Evolutionary conservation across 2,113 vertebrate genomes (phyloP).

Genomic region (Gobius niger): DNA sequence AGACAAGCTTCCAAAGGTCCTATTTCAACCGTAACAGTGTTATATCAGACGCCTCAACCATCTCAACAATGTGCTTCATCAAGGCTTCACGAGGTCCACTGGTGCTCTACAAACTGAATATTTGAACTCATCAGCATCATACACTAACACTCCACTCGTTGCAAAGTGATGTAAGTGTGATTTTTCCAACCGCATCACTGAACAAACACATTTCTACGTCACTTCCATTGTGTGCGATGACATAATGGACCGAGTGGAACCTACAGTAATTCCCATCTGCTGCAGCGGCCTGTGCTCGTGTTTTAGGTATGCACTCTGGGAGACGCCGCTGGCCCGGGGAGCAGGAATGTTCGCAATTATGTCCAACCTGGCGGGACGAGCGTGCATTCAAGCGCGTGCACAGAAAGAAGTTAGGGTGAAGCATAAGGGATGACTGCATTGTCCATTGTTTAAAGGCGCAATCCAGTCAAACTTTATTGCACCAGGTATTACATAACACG

Average conservation of each 20-base stretch:
- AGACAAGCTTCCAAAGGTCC: neutral
- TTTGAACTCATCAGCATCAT: too few relatives aligned
- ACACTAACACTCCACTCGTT: neutral
- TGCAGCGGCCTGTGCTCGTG: conserved; percentile 29
- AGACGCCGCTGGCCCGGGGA: conserved; percentile 27
- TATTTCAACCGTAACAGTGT: neutral
- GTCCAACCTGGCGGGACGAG: conserved; percentile 6
- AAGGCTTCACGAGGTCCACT: neutral
- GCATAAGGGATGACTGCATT: neutral
- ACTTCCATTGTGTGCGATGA: conserved; percentile 35
- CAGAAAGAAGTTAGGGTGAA: neutral
- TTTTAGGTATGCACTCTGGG: conserved; percentile 63
- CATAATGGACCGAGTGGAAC: conserved; percentile 26
- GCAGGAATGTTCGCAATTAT: conserved; percentile 67
- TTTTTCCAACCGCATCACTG: conserved; percentile 16
- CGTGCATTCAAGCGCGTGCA: conserved; percentile 5
- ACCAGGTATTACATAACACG: conserved; percentile 60
- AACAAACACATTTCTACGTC: conserved; percentile 26
- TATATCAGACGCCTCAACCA: too few relatives aligned
- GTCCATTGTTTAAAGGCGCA: conserved; percentile 25
- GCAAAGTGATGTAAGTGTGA: conserved; percentile 27
- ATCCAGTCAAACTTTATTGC: conserved; percentile 1
- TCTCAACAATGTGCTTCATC: neutral
- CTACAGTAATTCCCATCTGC: conserved; percentile 55
- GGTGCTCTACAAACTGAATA: neutral